Evolutionary conservation across 2,888 invertebrate genomes (phyloP).

Genomic region (Frankliniella fusca): DNA sequence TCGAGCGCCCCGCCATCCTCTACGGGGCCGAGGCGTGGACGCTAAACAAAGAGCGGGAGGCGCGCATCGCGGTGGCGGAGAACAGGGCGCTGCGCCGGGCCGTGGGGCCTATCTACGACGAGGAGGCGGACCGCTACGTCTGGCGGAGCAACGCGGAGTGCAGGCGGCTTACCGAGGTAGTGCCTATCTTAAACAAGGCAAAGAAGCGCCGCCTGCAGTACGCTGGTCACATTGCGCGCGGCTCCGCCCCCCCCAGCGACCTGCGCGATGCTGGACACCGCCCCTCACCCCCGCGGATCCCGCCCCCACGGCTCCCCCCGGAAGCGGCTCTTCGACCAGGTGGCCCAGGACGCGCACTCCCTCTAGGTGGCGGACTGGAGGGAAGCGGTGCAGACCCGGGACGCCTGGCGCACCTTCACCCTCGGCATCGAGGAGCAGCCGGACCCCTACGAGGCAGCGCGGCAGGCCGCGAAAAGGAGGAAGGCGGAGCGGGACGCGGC

Average conservation of each 20-base stretch:
- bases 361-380: no score
- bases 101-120: neutral
- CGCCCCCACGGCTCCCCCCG: no score
- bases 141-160: neutral
- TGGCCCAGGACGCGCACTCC: no score
- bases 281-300: no score
- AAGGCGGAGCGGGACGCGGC: no score
- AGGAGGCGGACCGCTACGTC: neutral
- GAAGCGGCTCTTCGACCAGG: no score
- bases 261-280: no score
- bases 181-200: neutral
- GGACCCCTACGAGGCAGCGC: no score
- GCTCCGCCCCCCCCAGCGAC: neutral
- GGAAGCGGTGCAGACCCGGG: no score
- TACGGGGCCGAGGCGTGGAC: neutral
- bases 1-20: neutral
- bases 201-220: neutral
- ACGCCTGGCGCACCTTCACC: no score
- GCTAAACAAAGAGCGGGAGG: neutral
- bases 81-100: neutral
- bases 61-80: neutral
- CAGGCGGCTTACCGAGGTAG: neutral
- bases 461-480: no score
- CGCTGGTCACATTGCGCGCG: neutral
- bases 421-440: no score